A percentile compares a stretch with the other conserved stretches of the same genome.
These are phyloP conservation scores for Coptodon bakossiorum DNA, from an alignment of 2,113 vertebrate species.

Conservation along the genomic window DNA sequence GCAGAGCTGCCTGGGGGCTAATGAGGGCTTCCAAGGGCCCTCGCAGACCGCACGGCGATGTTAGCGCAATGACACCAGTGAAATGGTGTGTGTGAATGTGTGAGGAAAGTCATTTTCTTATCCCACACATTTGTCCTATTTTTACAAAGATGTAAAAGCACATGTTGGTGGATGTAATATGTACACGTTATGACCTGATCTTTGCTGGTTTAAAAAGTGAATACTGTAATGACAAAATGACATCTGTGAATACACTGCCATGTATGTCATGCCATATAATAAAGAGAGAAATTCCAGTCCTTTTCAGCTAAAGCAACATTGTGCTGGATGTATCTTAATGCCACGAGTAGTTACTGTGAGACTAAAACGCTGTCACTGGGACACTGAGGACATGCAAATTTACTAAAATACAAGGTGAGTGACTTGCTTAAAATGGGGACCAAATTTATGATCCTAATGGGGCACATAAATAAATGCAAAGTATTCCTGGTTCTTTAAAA, in stretches of 20 bases:
- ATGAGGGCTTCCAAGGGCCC: conserved; percentile 3
- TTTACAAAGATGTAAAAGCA: background rate
- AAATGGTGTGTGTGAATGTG: background rate
- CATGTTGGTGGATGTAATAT: background rate
- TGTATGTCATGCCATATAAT: background rate
- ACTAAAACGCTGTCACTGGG: background rate
- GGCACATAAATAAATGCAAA: background rate
- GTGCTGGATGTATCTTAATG: conserved; percentile 1
- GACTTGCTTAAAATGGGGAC: background rate
- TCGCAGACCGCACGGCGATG: background rate
- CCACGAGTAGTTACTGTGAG: background rate
- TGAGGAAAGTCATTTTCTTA: conserved; percentile 12
- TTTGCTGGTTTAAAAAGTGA: background rate
- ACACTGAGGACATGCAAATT: background rate
- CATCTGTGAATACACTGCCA: background rate
- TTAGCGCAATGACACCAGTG: background rate
- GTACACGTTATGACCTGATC: background rate
- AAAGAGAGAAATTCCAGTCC: background rate
- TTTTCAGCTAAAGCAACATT: background rate
- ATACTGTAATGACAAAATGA: background rate
- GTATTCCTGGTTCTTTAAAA: background rate
- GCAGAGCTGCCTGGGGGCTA: background rate
- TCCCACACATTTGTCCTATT: background rate
- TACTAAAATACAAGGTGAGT: background rate
- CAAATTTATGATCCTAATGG: background rate